Evolutionary conservation across 1,140 invertebrate species (phyloP).

Genomic region (Aplysia californica): DNA sequence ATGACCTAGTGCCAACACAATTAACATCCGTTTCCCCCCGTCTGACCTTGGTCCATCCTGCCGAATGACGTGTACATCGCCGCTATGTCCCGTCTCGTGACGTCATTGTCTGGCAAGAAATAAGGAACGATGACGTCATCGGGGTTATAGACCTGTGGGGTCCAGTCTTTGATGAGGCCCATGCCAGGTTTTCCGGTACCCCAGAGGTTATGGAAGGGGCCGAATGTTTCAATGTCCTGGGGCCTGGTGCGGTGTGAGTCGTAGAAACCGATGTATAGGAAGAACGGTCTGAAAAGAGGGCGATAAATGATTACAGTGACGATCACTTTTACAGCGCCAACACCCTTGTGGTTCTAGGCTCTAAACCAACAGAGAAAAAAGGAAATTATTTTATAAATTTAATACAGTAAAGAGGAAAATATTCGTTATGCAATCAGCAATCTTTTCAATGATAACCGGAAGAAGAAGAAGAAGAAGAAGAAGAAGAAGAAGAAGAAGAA

Average conservation of each 20-base stretch:
- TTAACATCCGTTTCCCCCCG: too few species aligned
- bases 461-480: background rate
- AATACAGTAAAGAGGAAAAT: background rate
- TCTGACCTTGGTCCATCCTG: conserved; percentile 87
- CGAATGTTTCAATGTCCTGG: conserved; percentile 81
- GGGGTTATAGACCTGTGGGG: conserved; percentile 85
- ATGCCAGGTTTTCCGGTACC: conserved; percentile 86
- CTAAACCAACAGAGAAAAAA: background rate
- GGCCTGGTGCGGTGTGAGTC: conserved; percentile 93
- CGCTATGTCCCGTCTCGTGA: conserved; percentile 83
- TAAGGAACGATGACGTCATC: conserved; percentile 85
- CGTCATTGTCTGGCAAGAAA: conserved; percentile 86
- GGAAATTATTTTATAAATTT: background rate
- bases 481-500: conserved; percentile 2
- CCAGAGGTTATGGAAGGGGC: conserved; percentile 91
- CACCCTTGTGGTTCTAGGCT: too few species aligned
- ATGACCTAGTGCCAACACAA: too few species aligned
- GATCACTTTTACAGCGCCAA: too few species aligned
- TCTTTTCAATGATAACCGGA: background rate
- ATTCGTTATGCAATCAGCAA: background rate
- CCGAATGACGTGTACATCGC: conserved; percentile 93
- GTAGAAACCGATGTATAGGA: conserved; percentile 90
- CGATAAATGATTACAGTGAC: too few species aligned
- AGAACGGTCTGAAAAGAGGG: conserved; percentile 79
- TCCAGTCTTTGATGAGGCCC: conserved; percentile 89